A percentile compares a stretch with the other conserved stretches of the same genome.
Evolutionary conservation across 2,888 invertebrate species (phyloP).

Genomic region (Chloroclysta siterata): DNA sequence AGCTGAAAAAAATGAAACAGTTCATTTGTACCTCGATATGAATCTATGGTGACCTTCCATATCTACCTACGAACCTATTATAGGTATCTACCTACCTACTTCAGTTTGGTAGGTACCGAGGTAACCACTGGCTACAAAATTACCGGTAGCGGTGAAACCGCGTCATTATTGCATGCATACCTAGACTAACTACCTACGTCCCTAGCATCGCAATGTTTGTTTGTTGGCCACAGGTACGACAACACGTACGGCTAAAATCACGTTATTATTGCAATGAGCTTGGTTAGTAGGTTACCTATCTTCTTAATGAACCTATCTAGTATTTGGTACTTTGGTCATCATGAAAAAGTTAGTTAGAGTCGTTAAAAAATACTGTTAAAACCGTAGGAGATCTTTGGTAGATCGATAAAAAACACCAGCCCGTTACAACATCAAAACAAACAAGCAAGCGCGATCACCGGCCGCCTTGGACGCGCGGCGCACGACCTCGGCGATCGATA

Average conservation of each 20-base stretch:
- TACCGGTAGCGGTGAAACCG: constrained; percentile 26
- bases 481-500: constrained; percentile 75
- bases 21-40: no score
- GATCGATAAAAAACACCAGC: background rate
- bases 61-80: background rate
- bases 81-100: no score
- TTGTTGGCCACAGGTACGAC: background rate
- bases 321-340: no score
- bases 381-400: background rate
- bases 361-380: no score
- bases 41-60: no score
- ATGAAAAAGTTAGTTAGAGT: no score
- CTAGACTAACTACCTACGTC: background rate
- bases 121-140: constrained; percentile 22
- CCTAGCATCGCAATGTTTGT: constrained; percentile 7
- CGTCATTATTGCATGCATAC: constrained; percentile 27
- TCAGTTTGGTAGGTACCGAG: no score
- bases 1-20: no score
- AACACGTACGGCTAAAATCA: background rate
- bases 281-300: no score
- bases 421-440: constrained; percentile 71
- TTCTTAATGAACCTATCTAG: no score
- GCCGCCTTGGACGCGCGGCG: constrained; percentile 57
- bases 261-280: background rate
- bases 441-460: constrained; percentile 69